Evolutionary conservation across 2,113 vertebrate genomes (phyloP).

Genomic region (Antechinus stuartii): DNA sequence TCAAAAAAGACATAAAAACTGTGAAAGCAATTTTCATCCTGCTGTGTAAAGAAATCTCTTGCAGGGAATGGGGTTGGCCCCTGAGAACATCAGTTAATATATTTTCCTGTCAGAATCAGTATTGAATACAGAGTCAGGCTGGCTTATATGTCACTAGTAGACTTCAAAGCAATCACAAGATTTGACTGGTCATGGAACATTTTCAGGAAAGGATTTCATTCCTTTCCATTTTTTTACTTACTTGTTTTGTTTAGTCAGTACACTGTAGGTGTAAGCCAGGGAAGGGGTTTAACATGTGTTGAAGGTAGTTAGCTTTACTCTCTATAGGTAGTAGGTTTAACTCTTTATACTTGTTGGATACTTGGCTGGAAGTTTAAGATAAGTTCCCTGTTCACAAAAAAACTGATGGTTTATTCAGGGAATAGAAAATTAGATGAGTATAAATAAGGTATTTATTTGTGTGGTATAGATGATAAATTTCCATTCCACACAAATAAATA

Average conservation of each 20-base stretch:
- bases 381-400: not conserved
- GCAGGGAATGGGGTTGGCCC: not conserved
- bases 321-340: not conserved
- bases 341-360: not conserved
- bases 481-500: too few species aligned
- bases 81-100: not conserved
- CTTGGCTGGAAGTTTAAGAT: not conserved
- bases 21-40: not conserved
- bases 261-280: not conserved
- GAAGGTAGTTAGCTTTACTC: not conserved
- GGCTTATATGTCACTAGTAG: not conserved
- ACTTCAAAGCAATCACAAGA: not conserved
- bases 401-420: not conserved
- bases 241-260: not conserved
- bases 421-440: not conserved
- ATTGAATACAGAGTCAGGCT: not conserved
- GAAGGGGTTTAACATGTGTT: not conserved
- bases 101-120: not conserved
- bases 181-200: not conserved
- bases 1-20: not conserved
- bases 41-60: not conserved
- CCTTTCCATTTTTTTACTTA: not conserved
- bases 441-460: not conserved
- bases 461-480: not conserved
- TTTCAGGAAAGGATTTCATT: not conserved